A percentile compares a stretch with the other conserved stretches of the same genome.
Conservation (phyloP, 1,140 invertebrate genomes). For the Trialeurodes vaporariorum region DNA sequence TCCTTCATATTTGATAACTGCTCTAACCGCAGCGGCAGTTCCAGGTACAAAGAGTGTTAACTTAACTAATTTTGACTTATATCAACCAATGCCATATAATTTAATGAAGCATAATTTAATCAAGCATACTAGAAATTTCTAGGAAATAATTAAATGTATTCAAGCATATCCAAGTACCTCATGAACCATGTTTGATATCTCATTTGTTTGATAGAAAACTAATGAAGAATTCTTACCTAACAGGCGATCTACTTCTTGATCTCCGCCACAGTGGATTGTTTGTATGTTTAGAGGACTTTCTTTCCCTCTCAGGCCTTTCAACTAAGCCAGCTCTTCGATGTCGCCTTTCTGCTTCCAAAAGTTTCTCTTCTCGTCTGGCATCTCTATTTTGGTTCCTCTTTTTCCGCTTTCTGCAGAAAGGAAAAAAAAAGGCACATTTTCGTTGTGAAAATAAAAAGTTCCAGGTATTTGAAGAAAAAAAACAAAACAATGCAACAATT, state of each 20-base stretch:
- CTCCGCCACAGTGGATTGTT: neutral
- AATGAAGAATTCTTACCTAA: neutral
- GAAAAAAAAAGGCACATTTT: neutral
- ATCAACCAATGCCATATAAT: too few species aligned
- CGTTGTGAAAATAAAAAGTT: neutral
- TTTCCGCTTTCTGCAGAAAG: neutral
- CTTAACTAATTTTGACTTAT: too few species aligned
- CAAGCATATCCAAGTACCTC: too few species aligned
- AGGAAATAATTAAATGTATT: too few species aligned
- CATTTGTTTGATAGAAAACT: neutral
- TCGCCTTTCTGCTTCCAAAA: neutral
- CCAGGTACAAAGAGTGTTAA: too few species aligned
- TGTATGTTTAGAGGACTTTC: neutral
- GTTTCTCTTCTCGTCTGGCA: neutral
- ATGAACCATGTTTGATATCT: too few species aligned
- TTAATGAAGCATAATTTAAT: too few species aligned
- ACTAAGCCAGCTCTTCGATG: neutral
- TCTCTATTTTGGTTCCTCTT: neutral
- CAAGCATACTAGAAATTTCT: too few species aligned
- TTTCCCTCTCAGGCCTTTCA: neutral
- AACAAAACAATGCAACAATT: neutral
- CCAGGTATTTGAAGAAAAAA: neutral
- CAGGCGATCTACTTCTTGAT: neutral
- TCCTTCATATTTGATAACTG: too few species aligned
- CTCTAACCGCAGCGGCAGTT: too few species aligned